Evolutionary conservation across 2,888 invertebrate genomes (phyloP).

Genomic region (Acronicta aceris): DNA sequence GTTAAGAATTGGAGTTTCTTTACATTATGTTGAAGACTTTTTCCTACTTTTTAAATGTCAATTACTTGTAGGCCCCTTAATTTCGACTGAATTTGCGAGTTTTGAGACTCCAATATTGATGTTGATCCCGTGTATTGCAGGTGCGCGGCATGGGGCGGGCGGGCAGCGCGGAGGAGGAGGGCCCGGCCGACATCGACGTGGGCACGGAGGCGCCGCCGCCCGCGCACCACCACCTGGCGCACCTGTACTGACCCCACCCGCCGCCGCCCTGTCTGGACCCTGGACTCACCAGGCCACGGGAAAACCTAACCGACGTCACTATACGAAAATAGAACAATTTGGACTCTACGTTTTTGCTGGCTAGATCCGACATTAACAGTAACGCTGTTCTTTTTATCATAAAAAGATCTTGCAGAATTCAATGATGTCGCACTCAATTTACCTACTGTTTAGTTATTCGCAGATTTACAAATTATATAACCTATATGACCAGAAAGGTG

Average conservation of each 20-base stretch:
- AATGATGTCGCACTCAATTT: background rate
- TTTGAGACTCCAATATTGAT: background rate
- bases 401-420: background rate
- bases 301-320: background rate
- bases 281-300: too few relatives aligned
- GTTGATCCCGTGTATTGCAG: conserved; percentile 55
- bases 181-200: conserved; percentile 85
- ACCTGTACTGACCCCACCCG: conserved; percentile 53
- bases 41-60: too few relatives aligned
- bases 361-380: too few relatives aligned
- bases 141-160: conserved; percentile 75
- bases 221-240: conserved; percentile 48
- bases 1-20: too few relatives aligned
- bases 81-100: background rate
- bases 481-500: too few relatives aligned
- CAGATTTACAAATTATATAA: too few relatives aligned
- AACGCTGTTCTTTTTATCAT: too few relatives aligned
- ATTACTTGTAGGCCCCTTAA: too few relatives aligned
- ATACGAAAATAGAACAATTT: background rate
- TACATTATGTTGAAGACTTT: too few relatives aligned
- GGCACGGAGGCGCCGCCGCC: conserved; percentile 84
- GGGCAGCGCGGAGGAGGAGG: conserved; percentile 74
- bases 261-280: background rate
- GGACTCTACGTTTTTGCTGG: background rate
- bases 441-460: too few relatives aligned